These are phyloP conservation scores for Syndactyla subalaris DNA, from an alignment of 2,797 vertebrate species.

Conservation along the genomic window DNA sequence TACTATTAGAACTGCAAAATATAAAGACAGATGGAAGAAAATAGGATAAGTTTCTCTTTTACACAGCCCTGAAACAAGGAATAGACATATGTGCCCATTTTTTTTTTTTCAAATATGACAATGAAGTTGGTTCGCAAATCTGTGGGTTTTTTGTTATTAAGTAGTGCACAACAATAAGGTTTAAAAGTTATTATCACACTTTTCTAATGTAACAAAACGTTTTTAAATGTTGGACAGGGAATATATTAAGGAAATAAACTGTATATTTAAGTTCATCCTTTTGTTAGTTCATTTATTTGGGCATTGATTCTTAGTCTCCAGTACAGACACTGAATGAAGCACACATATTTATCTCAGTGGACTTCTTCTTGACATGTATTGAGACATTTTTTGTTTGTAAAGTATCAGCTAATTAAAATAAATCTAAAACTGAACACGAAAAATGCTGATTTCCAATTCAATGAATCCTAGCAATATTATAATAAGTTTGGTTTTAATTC, in stretches of 20 bases:
- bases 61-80: slow-evolving; percentile 55
- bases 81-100: slow-evolving; percentile 16
- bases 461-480: slow-evolving; percentile 65
- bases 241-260: slow-evolving; percentile 45
- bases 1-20: slow-evolving; percentile 19
- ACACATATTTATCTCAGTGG: slow-evolving; percentile 8
- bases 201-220: slow-evolving; percentile 26
- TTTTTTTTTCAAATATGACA: slow-evolving; percentile 44
- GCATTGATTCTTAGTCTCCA: neutral
- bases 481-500: slow-evolving; percentile 77
- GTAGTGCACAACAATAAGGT: slow-evolving; percentile 19
- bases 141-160: slow-evolving; percentile 26
- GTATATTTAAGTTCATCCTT: neutral
- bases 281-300: slow-evolving; percentile 31
- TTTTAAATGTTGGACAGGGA: slow-evolving; percentile 43
- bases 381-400: slow-evolving; percentile 39
- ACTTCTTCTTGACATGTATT: slow-evolving; percentile 24
- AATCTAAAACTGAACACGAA: slow-evolving; percentile 73
- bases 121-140: slow-evolving; percentile 46
- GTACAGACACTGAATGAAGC: neutral
- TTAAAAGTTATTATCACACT: slow-evolving; percentile 46
- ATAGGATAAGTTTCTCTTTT: neutral
- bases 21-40: neutral
- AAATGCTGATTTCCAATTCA: slow-evolving; percentile 73
- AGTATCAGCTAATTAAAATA: slow-evolving; percentile 74